phyloP scores from a whole-genome alignment of 2,888 invertebrate species.

The Zootermopsis nevadensis region DNA sequence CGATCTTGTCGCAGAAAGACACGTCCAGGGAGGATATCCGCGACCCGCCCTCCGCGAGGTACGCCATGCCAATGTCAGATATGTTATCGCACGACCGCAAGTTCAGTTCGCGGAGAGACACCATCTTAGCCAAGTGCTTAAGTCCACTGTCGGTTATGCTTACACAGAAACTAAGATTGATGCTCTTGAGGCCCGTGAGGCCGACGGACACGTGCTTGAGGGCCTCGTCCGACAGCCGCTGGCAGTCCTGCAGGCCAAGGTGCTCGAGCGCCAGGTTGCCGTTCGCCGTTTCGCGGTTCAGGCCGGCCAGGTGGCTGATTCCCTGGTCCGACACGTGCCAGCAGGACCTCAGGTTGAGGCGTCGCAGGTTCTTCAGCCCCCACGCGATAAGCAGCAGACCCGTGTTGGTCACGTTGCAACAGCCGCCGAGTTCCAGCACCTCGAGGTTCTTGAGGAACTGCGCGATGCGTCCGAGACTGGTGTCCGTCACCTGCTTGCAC shows the following conservation, averaged over 20 bases:
- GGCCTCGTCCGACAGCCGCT: constrained; percentile 91
- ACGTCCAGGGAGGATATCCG: constrained; percentile 87
- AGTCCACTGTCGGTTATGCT: constrained; percentile 94
- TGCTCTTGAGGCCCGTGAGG: constrained; percentile 81
- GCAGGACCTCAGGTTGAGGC: constrained; percentile 90
- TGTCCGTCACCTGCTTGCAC: constrained; percentile 96
- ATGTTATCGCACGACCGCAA: constrained; percentile 94
- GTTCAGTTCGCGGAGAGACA: constrained; percentile 86
- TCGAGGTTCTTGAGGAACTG: constrained; percentile 87
- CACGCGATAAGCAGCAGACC: constrained; percentile 88
- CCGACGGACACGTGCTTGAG: constrained; percentile 86
- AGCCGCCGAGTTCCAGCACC: constrained; percentile 89
- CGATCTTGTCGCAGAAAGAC: constrained; percentile 95
- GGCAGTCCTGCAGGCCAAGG: constrained; percentile 93
- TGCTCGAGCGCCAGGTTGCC: constrained; percentile 85
- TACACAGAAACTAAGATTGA: constrained; percentile 94
- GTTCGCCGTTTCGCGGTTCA: constrained; percentile 70
- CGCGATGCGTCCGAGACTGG: constrained; percentile 85
- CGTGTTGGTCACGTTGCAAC: constrained; percentile 90
- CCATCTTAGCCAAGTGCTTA: constrained; percentile 87
- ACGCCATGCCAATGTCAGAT: constrained; percentile 91
- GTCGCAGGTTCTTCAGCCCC: constrained; percentile 85
- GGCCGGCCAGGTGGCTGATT: constrained; percentile 86
- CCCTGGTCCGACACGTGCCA: constrained; percentile 93
- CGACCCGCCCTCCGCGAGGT: constrained; percentile 89